These are phyloP conservation scores for Pemphigus obesinymphae DNA, from an alignment of 1,140 invertebrate genomes.

Conservation along the genomic window DNA sequence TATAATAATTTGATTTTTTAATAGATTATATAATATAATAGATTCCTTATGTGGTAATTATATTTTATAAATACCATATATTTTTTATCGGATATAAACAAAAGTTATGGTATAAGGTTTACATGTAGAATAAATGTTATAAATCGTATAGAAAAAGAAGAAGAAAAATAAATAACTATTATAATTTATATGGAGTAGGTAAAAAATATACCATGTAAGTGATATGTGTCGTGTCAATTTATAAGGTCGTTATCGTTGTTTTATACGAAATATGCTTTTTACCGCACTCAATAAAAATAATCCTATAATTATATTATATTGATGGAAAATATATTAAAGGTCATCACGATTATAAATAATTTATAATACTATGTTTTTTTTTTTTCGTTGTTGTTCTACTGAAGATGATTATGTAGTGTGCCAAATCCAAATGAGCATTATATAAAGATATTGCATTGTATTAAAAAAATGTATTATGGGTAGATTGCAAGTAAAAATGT, in stretches of 20 bases:
- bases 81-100: slow-evolving; percentile 15
- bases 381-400: slow-evolving; percentile 26
- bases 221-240: slow-evolving; percentile 9
- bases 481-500: neutral
- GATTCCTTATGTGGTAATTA: slow-evolving; percentile 21
- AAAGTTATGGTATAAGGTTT: neutral
- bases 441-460: neutral
- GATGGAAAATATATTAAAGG: neutral
- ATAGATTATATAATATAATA: slow-evolving; percentile 32
- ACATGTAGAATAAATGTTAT: slow-evolving; percentile 17
- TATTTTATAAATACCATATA: neutral
- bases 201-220: neutral
- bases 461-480: neutral
- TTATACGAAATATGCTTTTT: neutral
- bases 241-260: slow-evolving; percentile 26
- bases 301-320: neutral
- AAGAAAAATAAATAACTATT: slow-evolving; percentile 16
- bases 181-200: neutral
- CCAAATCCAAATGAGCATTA: slow-evolving; percentile 37
- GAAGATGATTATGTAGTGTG: neutral
- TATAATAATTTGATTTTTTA: slow-evolving; percentile 30
- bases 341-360: slow-evolving; percentile 16
- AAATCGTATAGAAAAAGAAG: slow-evolving; percentile 26
- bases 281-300: slow-evolving; percentile 19
- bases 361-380: neutral